These are phyloP conservation scores for Alaudala cheleensis DNA, from an alignment of 2,113 vertebrate genomes.

Conservation along the genomic window DNA sequence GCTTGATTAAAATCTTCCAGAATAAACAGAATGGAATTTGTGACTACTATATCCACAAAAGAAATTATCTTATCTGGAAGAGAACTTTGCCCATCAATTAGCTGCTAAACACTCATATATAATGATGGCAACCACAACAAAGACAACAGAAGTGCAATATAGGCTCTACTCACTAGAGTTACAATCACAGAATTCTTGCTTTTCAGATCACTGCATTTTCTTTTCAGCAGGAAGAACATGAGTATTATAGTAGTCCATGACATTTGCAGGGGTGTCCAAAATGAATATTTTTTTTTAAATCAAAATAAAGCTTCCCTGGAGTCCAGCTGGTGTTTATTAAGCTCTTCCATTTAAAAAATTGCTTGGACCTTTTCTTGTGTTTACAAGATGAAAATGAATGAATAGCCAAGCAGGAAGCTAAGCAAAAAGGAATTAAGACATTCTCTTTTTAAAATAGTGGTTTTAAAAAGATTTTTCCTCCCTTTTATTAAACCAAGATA, in stretches of 20 bases:
- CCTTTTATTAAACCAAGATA: neutral
- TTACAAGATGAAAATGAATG: neutral
- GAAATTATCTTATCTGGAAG: neutral
- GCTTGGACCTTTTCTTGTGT: neutral
- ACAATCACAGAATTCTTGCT: neutral
- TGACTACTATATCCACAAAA: neutral
- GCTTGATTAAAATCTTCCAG: neutral
- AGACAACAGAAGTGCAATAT: neutral
- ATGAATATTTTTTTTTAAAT: neutral
- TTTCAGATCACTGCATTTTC: neutral
- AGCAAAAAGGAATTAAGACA: neutral
- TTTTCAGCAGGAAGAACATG: neutral
- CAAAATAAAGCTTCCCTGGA: neutral
- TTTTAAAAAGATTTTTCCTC: neutral
- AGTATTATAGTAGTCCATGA: neutral
- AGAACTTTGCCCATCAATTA: neutral
- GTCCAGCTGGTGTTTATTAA: constrained; percentile 59
- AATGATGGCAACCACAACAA: neutral
- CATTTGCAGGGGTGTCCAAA: constrained; percentile 8
- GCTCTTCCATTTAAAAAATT: neutral
- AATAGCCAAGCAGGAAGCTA: constrained; percentile 9
- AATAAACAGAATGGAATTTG: neutral
- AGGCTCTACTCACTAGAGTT: neutral
- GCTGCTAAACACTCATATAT: neutral
- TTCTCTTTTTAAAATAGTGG: accelerated